Percentiles rank a stretch among this genome's conserved stretches.
phyloP scores from a whole-genome alignment of 2,888 invertebrate genomes.

The Athalia circularis region DNA sequence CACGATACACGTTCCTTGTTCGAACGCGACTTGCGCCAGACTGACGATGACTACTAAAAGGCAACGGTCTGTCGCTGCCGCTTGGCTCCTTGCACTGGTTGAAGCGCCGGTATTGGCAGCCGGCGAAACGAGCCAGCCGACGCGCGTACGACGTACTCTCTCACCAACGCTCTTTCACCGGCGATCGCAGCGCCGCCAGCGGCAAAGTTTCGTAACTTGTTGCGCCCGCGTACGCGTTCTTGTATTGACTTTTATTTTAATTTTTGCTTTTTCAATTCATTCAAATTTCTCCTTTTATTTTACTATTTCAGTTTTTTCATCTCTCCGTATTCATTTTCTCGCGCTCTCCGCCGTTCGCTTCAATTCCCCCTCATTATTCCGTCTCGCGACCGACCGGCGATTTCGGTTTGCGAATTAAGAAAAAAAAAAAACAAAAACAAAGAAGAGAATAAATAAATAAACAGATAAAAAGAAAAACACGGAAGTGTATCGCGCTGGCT shows the following conservation, averaged over 20 bases:
- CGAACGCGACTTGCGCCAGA: conserved; percentile 40
- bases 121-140: neutral
- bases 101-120: neutral
- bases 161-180: neutral
- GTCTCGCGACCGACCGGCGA: too few species aligned
- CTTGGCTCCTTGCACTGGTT: neutral
- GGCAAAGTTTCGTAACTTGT: conserved; percentile 28
- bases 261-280: too few species aligned
- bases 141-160: neutral
- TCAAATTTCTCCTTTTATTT: too few species aligned
- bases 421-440: too few species aligned
- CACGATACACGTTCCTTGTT: neutral
- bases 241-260: neutral
- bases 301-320: too few species aligned
- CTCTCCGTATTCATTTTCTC: too few species aligned
- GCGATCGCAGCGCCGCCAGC: conserved; percentile 35
- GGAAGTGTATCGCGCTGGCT: neutral
- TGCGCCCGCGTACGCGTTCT: conserved; percentile 14
- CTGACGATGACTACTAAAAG: conserved; percentile 7
- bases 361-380: too few species aligned
- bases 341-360: too few species aligned
- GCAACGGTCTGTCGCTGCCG: conserved; percentile 18
- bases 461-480: neutral
- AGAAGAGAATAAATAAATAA: neutral
- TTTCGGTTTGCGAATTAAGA: too few species aligned